phyloP scores from a whole-genome alignment of 2,888 invertebrate genomes.

The Trichacis sp. region DNA sequence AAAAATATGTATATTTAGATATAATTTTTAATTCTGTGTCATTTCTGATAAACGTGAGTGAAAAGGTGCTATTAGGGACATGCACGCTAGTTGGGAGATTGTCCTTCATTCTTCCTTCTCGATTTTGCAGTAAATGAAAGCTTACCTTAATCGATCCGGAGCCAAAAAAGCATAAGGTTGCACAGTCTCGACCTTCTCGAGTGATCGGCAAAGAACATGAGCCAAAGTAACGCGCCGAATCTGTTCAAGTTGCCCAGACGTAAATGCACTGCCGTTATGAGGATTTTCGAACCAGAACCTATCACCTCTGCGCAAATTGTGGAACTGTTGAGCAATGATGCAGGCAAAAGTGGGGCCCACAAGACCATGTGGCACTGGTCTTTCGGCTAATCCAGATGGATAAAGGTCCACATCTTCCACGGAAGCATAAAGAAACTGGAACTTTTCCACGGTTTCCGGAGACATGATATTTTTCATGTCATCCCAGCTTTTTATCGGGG shows the following conservation, averaged over 20 bases:
- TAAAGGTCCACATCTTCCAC: slow-evolving; percentile 89
- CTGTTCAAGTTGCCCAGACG: slow-evolving; percentile 81
- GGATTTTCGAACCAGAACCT: slow-evolving; percentile 85
- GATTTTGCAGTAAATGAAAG: no score
- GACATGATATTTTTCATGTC: slow-evolving; percentile 80
- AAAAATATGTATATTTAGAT: no score
- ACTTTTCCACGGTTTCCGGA: slow-evolving; percentile 74
- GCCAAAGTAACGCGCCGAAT: slow-evolving; percentile 79
- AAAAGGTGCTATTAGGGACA: no score
- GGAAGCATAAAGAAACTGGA: slow-evolving; percentile 72
- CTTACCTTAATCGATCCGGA: slow-evolving; percentile 71
- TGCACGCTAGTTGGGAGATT: no score
- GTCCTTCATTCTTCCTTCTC: no score
- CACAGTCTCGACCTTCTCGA: slow-evolving; percentile 76
- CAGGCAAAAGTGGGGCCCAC: slow-evolving; percentile 91
- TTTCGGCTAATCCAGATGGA: slow-evolving; percentile 85
- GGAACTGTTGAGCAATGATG: slow-evolving; percentile 88
- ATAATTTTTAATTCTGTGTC: no score
- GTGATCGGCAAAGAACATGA: slow-evolving; percentile 78
- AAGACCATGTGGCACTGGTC: slow-evolving; percentile 82
- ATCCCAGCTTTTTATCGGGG: slow-evolving; percentile 76
- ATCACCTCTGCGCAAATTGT: slow-evolving; percentile 82
- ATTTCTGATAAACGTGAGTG: no score
- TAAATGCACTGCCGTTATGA: slow-evolving; percentile 80
- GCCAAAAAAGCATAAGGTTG: slow-evolving; percentile 80